Base-by-base conservation (phyloP, 2,888 invertebrate genomes). In the Pristionchus exspectatus region DNA sequence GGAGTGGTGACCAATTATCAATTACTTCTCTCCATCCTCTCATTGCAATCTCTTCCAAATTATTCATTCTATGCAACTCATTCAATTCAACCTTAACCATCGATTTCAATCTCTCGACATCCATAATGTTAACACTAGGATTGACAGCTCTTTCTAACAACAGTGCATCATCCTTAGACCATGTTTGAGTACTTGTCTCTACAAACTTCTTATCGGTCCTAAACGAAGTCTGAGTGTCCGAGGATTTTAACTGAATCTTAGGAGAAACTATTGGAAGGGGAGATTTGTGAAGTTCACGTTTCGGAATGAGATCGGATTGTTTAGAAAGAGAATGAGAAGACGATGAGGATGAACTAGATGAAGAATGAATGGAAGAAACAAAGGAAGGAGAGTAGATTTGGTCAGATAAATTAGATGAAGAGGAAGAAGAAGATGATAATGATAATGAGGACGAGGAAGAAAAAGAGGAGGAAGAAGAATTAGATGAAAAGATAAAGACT, bases 11-110 rank as follows among this genome's bases (percentile, higher is more conserved):
- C 50, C 44, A 86, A 66, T 72, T 87, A 72, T 72, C 54, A 18
- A 87, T 72, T 30, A 56, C 66, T 14, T 87, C 33, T 38, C 18
- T 87, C 86, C 72, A 87, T 72, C 33, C 87, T 30, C 27, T 72
- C 54, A 72, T 50, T 18, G 50, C 24, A 14, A 59, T 30, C 14
- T 50, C 54, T 87, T 72, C 72, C 54, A 87, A 72, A 2, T 72
- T 30, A 27, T 69, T 72, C n/a, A 87, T 21, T 44, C 87, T 72
- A 16, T 54, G 66, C 72, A 87, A 63, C 30, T 33, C 69, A 30
- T 87, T 72, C 24, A 87, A 27, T 27, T 87, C 33, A 2, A 21
- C 21, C n/a, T 72, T 87, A 4, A 72, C 50, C 21, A 72, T 24
- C 9, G 21, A 27, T n/a, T 27, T 38, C 66, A 86, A 66, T 66